Base-by-base conservation (phyloP, 92 coral and sea anemone species). In the Parazoanthus swiftii region DNA sequence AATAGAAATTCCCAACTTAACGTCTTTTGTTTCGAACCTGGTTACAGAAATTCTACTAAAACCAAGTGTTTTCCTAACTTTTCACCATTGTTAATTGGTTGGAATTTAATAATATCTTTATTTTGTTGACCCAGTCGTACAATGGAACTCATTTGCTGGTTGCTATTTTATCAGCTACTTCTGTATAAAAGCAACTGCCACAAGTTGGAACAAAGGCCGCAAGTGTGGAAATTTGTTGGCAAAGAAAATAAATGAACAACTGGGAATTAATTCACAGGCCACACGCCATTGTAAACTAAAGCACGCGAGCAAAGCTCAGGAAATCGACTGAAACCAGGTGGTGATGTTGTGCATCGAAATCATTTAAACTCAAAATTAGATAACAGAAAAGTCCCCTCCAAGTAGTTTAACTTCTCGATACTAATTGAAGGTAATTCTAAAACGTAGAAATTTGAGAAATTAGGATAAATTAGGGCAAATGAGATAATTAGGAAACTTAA, bases 131-230 rank as follows among this genome's bases (percentile, higher is more conserved):
- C 29, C 77, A 14, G 79, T 11, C 35, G 36, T 5, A 70, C 77
- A 70, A 71, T 67, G 21, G 37, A 42, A 83, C 25, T 35, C 13
- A 26, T 14, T 29, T 11, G 18, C 87, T 48, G 87, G 79, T 84
- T 84, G 79, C 87, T 84, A 71, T 84, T 84, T 46, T 84, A 48
- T 70, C 87, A 44, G 65, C 16, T 29, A 18, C 25, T 44, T 84
- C 78, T 70, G 79, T 46, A 48, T 51, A 46, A 6, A 38, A 84
- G 54, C 77, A 71, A 48, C 79, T 25, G 15, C 79, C 87, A 84
- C 87, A 67, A 48, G 87, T 84, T 37, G n/a, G n/a, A 84, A 84
- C 87, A 84, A 84, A 84, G 44, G 79, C 67, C 48, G 43, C 79
- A 29, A 73, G 87, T 84, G 87, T 44, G 63, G 66, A 84, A 68